A percentile compares a stretch with the other conserved stretches of the same genome.
Evolutionary conservation across 1,140 invertebrate genomes (phyloP).

Genomic region (Ips nitidus): DNA sequence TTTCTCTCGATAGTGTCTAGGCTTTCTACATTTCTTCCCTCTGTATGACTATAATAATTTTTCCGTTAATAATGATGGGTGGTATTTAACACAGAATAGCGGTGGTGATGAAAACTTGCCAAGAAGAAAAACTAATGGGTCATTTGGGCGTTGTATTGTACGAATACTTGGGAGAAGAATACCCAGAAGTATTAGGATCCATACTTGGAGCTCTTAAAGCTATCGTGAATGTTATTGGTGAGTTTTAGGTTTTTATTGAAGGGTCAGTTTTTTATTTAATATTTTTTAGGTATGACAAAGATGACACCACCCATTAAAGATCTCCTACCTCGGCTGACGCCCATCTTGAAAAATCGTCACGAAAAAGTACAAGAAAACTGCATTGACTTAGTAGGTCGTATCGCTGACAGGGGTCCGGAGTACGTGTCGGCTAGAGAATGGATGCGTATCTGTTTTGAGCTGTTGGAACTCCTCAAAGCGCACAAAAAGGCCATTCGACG

Average conservation of each 20-base stretch:
- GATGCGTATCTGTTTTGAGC: constrained; percentile 99
- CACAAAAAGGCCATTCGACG: constrained; percentile 98
- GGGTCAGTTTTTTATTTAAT: neutral
- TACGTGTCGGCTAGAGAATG: constrained; percentile 98
- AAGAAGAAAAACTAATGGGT: constrained; percentile 99
- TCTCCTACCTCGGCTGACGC: constrained; percentile 92
- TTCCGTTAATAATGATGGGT: neutral
- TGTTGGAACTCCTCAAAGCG: constrained; percentile 97
- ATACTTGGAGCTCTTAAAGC: constrained; percentile 97
- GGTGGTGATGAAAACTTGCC: constrained; percentile 99
- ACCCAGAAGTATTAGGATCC: constrained; percentile 97
- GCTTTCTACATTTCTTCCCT: too few species aligned
- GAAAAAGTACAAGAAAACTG: constrained; percentile 99
- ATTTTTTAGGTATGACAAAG: constrained; percentile 82
- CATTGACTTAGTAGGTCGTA: constrained; percentile 97
- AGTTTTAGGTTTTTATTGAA: constrained; percentile 16
- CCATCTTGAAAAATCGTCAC: constrained; percentile 93
- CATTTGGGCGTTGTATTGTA: constrained; percentile 99
- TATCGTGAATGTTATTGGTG: constrained; percentile 98
- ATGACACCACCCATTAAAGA: constrained; percentile 99
- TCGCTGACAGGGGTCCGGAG: constrained; percentile 98
- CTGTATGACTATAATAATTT: too few species aligned
- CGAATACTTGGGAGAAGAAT: constrained; percentile 99
- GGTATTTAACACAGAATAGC: constrained; percentile 70
- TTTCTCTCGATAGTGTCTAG: too few species aligned